Evolutionary conservation across 2,113 vertebrate genomes (phyloP).

Genomic region (Seriola quinqueradiata): DNA sequence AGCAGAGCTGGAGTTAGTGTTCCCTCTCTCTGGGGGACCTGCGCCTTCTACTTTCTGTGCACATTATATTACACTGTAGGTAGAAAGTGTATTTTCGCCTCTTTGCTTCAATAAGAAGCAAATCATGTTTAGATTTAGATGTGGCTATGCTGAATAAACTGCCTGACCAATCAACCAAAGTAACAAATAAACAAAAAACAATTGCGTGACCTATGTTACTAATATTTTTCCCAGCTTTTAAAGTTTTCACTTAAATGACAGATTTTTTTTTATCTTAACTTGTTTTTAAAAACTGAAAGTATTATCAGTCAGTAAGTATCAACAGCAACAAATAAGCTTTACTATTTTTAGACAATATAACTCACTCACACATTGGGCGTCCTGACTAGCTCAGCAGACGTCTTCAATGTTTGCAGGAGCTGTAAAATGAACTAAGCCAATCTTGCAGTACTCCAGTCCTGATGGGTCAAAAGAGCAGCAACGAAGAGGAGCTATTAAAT

Average conservation of each 20-base stretch:
- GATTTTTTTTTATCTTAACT: no score
- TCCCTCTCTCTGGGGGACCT: not conserved
- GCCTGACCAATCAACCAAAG: no score
- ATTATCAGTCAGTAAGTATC: no score
- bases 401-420: not conserved
- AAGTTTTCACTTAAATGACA: no score
- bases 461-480: slow-evolving; percentile 1
- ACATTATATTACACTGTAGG: not conserved
- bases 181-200: no score
- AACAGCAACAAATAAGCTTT: no score
- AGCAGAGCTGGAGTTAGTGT: not conserved
- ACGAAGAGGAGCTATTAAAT: slow-evolving; percentile 1
- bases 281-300: no score
- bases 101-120: not conserved
- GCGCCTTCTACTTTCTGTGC: not conserved
- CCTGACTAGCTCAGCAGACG: slow-evolving; percentile 6
- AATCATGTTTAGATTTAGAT: not conserved
- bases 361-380: not conserved
- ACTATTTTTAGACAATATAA: no score
- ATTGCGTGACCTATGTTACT: no score
- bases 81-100: not conserved
- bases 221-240: no score
- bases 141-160: not conserved
- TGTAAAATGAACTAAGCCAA: not conserved
- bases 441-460: not conserved